Percentiles rank a stretch among this genome's conserved stretches.
phyloP scores from a whole-genome alignment of 92 coral and sea anemone species.

The Actinostola sp. region DNA sequence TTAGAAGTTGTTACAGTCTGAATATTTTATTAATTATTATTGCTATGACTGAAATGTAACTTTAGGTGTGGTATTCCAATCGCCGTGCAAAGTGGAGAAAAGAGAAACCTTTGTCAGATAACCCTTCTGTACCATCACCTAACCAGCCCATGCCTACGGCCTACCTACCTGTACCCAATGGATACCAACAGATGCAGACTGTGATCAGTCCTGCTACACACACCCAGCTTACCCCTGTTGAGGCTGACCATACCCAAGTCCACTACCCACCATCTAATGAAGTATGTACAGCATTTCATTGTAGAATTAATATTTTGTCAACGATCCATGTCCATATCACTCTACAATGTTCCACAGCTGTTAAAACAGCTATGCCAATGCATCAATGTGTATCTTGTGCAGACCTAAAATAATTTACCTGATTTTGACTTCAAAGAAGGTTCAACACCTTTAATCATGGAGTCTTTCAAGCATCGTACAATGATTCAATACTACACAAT shows the following conservation, averaged over 20 bases:
- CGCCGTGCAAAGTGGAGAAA: constrained; percentile 94
- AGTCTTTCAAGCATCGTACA: too few relatives aligned
- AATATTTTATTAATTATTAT: not conserved
- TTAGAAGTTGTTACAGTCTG: too few relatives aligned
- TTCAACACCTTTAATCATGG: too few relatives aligned
- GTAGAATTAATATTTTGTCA: too few relatives aligned
- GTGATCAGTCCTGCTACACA: constrained; percentile 62
- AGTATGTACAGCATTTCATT: too few relatives aligned
- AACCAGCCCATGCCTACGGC: constrained; percentile 77
- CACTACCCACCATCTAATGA: constrained; percentile 45
- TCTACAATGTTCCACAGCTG: not conserved
- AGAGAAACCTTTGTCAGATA: constrained; percentile 57
- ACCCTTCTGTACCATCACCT: constrained; percentile 65
- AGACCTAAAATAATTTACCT: too few relatives aligned
- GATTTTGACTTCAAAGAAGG: too few relatives aligned
- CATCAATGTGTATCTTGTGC: too few relatives aligned
- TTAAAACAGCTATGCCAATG: not conserved
- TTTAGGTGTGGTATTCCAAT: constrained; percentile 96
- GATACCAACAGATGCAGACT: constrained; percentile 58
- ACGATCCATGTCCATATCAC: too few relatives aligned
- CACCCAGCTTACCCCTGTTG: constrained; percentile 70
- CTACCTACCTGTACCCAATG: constrained; percentile 60
- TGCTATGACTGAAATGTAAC: not conserved
- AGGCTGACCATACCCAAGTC: constrained; percentile 51
- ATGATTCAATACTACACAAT: too few relatives aligned